Conservation (phyloP, 2,888 invertebrate genomes). For the Sceliomorpha sp. region DNA sequence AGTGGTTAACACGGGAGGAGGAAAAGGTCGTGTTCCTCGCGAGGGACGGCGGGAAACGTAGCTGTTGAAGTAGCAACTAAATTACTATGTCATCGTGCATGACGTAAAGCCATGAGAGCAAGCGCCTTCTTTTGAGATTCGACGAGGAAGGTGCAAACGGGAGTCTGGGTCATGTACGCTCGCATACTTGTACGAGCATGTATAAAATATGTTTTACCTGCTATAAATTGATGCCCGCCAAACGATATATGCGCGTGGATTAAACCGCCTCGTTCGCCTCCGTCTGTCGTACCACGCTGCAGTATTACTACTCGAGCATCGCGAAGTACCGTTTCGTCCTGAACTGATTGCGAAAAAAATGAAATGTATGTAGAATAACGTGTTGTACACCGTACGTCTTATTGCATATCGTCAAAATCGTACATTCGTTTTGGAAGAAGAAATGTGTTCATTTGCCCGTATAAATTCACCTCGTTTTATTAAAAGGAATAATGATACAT, state of each 20-base stretch:
- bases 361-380: slow-evolving; percentile 8
- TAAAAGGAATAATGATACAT: no score
- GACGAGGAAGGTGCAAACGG: slow-evolving; percentile 34
- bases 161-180: slow-evolving; percentile 43
- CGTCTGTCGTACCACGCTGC: not conserved
- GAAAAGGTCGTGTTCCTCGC: slow-evolving; percentile 21
- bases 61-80: slow-evolving; percentile 34
- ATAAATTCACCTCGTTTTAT: no score
- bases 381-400: slow-evolving; percentile 15
- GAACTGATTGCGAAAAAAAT: slow-evolving; percentile 11
- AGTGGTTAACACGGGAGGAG: slow-evolving; percentile 22
- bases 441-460: not conserved
- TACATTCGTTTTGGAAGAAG: slow-evolving; percentile 22
- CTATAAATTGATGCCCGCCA: slow-evolving; percentile 68
- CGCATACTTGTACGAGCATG: slow-evolving; percentile 50
- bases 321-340: slow-evolving; percentile 34
- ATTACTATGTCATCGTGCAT: slow-evolving; percentile 51
- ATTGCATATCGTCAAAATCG: slow-evolving; percentile 29
- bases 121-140: slow-evolving; percentile 41
- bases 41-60: slow-evolving; percentile 21
- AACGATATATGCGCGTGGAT: slow-evolving; percentile 48
- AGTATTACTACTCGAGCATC: slow-evolving; percentile 14
- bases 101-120: slow-evolving; percentile 44
- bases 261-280: slow-evolving; percentile 30
- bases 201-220: slow-evolving; percentile 68